phyloP scores from a whole-genome alignment of 2,797 vertebrate genomes.

The Hafferia zeledoni region DNA sequence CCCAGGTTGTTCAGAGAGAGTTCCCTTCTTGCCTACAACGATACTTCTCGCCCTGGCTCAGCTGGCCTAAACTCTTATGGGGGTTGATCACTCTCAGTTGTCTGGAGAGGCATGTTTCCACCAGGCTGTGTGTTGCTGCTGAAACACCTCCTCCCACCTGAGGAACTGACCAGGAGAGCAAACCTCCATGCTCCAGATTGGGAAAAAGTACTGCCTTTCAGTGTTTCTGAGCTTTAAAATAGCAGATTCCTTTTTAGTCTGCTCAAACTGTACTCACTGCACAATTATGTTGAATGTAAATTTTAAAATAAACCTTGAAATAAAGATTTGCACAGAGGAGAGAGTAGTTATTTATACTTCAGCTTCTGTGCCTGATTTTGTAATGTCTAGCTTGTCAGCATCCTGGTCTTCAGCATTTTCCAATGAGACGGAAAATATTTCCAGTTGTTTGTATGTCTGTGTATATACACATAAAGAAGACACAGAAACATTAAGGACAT shows the following conservation, averaged over 20 bases:
- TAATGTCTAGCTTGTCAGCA: not conserved
- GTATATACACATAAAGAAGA: not conserved
- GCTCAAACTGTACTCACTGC: not conserved
- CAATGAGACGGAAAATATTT: not conserved
- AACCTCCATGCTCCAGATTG: accelerated
- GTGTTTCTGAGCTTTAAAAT: not conserved
- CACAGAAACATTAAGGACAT: not conserved
- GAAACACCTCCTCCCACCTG: not conserved
- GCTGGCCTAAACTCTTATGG: not conserved
- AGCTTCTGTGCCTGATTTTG: not conserved
- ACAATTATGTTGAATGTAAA: accelerated
- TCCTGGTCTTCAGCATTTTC: not conserved
- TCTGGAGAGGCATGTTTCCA: not conserved
- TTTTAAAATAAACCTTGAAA: not conserved
- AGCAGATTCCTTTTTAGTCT: not conserved
- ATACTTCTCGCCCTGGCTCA: not conserved
- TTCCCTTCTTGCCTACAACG: not conserved
- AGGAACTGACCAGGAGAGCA: not conserved
- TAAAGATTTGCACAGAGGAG: not conserved
- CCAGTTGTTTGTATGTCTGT: not conserved
- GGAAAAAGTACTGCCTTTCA: not conserved
- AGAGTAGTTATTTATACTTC: not conserved
- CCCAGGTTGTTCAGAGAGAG: not conserved
- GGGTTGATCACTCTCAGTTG: accelerated
- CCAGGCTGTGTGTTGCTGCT: not conserved